phyloP scores from a whole-genome alignment of 2,113 vertebrate genomes.

The Callopanchax toddi region DNA sequence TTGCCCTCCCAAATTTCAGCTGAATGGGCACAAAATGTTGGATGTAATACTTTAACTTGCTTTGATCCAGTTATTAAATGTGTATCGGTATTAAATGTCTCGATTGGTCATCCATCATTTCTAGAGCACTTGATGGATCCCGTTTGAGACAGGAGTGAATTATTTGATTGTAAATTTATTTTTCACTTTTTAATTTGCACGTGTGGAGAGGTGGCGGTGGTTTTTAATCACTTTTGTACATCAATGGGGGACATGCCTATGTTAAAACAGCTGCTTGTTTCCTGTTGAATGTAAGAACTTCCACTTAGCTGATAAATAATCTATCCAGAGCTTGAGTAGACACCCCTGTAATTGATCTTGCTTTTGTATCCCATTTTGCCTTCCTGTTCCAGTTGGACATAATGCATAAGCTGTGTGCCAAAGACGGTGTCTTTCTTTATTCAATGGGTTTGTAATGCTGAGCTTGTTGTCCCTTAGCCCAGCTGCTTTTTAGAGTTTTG shows the following conservation, averaged over 20 bases:
- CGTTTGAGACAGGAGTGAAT: constrained; percentile 81
- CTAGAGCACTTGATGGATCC: constrained; percentile 78
- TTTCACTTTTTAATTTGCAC: constrained; percentile 99
- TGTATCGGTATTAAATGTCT: constrained; percentile 62
- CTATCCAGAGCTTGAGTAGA: constrained; percentile 81
- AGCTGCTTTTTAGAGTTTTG: constrained; percentile 95
- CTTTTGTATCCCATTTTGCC: constrained; percentile 73
- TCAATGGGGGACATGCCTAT: constrained; percentile 82
- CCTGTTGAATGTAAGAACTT: constrained; percentile 82
- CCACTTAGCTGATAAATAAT: constrained; percentile 69
- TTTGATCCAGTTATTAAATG: constrained; percentile 70
- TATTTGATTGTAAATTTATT: constrained; percentile 88
- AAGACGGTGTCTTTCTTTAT: constrained; percentile 88
- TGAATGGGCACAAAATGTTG: constrained; percentile 73
- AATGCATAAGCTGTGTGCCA: constrained; percentile 91
- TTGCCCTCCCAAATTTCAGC: constrained; percentile 75
- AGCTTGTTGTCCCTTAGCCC: constrained; percentile 90
- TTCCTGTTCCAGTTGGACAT: constrained; percentile 79
- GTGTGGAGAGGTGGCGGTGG: constrained; percentile 88
- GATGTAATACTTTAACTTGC: constrained; percentile 63
- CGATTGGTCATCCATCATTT: constrained; percentile 63
- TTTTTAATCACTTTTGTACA: constrained; percentile 99
- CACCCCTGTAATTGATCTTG: constrained; percentile 68
- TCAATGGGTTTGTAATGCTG: constrained; percentile 83
- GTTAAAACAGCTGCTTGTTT: constrained; percentile 80